Evolutionary conservation across 2,113 vertebrate species (phyloP).

Genomic region (Hoplias malabaricus): DNA sequence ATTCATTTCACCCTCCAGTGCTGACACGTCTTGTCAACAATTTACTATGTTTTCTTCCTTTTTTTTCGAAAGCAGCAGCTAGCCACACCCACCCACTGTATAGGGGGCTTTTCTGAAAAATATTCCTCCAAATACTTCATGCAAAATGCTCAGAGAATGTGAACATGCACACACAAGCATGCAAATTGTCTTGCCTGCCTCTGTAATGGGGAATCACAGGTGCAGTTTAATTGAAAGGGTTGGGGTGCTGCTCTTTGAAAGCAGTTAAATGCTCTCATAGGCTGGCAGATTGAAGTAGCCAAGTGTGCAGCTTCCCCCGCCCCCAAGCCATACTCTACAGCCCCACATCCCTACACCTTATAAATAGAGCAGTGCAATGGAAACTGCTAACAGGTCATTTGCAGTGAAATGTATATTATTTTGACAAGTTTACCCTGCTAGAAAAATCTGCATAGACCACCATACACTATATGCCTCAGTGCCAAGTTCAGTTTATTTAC

Average conservation of each 20-base stretch:
- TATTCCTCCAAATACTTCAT: conserved; percentile 1
- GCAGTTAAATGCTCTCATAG: conserved; percentile 69
- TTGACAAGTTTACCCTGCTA: not conserved
- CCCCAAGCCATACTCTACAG: conserved; percentile 36
- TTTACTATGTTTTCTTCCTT: not conserved
- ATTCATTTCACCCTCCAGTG: not conserved
- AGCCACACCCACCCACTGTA: not conserved
- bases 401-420: not conserved
- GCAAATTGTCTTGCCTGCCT: conserved; percentile 23
- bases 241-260: conserved; percentile 61
- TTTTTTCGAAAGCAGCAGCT: conserved; percentile 1
- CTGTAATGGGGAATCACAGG: conserved; percentile 57
- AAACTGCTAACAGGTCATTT: not conserved
- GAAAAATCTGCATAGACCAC: no score
- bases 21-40: conserved; percentile 10
- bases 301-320: conserved; percentile 55
- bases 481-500: no score
- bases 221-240: conserved; percentile 66
- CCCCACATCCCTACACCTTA: not conserved
- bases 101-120: conserved; percentile 9
- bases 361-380: not conserved
- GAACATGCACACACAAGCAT: conserved; percentile 24
- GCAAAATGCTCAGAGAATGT: conserved; percentile 14
- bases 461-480: no score
- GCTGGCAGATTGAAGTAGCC: conserved; percentile 65